Conservation (phyloP, 2,888 invertebrate species). For the Anagyrus pseudococci region DNA sequence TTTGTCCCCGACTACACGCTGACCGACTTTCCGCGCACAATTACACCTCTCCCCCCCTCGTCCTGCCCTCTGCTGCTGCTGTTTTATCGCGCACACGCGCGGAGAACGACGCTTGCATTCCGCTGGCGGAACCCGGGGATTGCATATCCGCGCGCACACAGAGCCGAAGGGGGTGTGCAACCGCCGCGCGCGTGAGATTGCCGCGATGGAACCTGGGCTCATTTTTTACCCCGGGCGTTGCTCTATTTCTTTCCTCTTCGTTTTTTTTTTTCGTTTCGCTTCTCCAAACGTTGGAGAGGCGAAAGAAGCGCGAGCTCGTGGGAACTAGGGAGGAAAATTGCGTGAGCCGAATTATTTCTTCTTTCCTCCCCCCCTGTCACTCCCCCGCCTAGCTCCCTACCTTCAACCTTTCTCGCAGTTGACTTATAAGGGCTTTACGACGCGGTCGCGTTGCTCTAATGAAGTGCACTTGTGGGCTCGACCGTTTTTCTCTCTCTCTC, state of each 20-base stretch:
- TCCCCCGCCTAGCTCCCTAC: too few species aligned
- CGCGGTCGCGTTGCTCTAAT: not conserved
- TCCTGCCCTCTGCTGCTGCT: not conserved
- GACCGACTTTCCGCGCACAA: slow-evolving; percentile 31
- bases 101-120: too few species aligned
- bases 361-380: not conserved
- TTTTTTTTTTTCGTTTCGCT: too few species aligned
- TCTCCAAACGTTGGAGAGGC: too few species aligned
- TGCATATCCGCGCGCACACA: not conserved
- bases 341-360: slow-evolving; percentile 3
- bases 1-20: not conserved
- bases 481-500: too few species aligned
- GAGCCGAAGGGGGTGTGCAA: too few species aligned
- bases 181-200: not conserved
- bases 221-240: too few species aligned
- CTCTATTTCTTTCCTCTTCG: too few species aligned
- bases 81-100: not conserved
- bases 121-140: too few species aligned
- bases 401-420: not conserved
- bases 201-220: not conserved
- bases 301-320: too few species aligned
- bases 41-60: slow-evolving; percentile 12
- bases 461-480: not conserved
- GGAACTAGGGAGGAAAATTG: not conserved
- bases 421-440: not conserved